Conservation (phyloP, 2,113 vertebrate genomes). For the Tachysurus vachellii region DNA sequence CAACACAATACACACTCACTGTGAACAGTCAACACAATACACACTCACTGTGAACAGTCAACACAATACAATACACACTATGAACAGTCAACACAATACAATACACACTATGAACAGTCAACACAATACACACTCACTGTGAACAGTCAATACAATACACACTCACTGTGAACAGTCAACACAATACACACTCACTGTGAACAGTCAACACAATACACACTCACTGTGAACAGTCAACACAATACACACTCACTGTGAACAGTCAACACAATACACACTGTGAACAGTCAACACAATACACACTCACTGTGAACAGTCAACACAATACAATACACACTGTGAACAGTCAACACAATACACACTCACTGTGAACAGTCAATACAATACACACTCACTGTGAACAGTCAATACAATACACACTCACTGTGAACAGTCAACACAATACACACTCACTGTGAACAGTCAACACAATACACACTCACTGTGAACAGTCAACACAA, state of each 20-base stretch:
- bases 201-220: background rate
- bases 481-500: too few species aligned
- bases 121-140: background rate
- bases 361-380: too few species aligned
- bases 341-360: background rate
- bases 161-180: too few species aligned
- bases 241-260: background rate
- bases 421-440: too few species aligned
- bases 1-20: background rate
- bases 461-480: background rate
- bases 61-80: too few species aligned
- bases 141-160: background rate
- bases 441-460: background rate
- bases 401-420: background rate
- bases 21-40: background rate
- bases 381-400: background rate
- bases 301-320: too few species aligned
- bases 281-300: background rate
- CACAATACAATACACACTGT: too few species aligned
- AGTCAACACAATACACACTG: background rate
- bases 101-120: too few species aligned
- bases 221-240: too few species aligned
- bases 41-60: too few species aligned
- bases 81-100: too few species aligned
- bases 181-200: background rate